Conservation (phyloP, 2,113 vertebrate species). For the Trogon melanurus region DNA sequence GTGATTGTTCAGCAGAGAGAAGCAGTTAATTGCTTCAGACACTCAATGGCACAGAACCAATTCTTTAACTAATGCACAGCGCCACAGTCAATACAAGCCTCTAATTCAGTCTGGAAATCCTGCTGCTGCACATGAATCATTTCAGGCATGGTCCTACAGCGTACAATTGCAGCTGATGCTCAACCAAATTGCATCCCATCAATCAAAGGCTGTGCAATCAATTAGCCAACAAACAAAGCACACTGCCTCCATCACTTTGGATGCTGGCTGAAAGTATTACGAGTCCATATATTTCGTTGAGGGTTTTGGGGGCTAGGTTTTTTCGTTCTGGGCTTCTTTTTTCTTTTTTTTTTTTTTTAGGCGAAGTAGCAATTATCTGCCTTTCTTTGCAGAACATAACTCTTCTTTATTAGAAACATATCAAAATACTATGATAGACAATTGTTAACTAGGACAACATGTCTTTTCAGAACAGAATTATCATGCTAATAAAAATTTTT, state of each 20-base stretch:
- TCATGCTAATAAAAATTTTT: background rate
- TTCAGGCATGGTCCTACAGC: background rate
- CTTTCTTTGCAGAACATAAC: background rate
- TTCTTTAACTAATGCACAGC: constrained; percentile 34
- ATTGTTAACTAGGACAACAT: background rate
- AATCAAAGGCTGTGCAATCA: background rate
- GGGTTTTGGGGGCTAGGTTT: background rate
- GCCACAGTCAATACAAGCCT: constrained; percentile 35
- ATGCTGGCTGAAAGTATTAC: background rate
- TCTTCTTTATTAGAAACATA: background rate
- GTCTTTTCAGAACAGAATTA: background rate
- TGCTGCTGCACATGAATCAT: constrained; percentile 26
- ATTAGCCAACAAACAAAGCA: background rate
- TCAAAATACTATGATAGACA: background rate
- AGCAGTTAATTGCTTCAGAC: constrained; percentile 58
- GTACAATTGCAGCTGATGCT: constrained; percentile 2
- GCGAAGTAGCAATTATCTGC: background rate
- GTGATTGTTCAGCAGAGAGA: constrained; percentile 36
- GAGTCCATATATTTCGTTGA: background rate
- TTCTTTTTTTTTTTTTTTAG: background rate
- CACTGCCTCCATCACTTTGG: background rate
- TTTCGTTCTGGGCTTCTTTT: background rate
- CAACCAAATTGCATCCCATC: constrained; percentile 17
- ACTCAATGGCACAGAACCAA: constrained; percentile 38
- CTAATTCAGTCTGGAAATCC: constrained; percentile 46